Conservation (phyloP, 2,113 vertebrate genomes). For the Coptodon rendalli region DNA sequence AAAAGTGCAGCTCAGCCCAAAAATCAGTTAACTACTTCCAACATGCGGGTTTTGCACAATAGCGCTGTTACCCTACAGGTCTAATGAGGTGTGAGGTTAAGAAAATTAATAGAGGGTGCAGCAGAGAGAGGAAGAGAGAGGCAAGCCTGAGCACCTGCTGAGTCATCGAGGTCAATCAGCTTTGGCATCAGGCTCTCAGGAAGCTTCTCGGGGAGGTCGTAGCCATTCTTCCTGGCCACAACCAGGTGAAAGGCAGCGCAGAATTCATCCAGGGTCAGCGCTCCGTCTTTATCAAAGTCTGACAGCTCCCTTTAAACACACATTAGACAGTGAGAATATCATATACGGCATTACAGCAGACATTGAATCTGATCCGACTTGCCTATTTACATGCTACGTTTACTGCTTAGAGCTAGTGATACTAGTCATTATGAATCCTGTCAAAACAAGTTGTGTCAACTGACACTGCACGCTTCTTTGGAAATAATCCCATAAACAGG, state of each 20-base stretch:
- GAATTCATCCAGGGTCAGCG: constrained; percentile 95
- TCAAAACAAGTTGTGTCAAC: neutral
- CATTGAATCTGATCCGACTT: neutral
- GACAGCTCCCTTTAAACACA: constrained; percentile 86
- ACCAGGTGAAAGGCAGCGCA: constrained; percentile 98
- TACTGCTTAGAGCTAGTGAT: neutral
- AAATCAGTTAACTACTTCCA: neutral
- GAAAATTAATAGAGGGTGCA: neutral
- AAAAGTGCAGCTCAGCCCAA: neutral
- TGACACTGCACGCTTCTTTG: neutral
- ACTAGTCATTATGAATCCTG: neutral
- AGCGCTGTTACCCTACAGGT: neutral
- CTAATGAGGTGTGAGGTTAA: neutral
- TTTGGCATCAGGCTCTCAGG: constrained; percentile 99
- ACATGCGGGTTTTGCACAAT: neutral
- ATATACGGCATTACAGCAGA: neutral
- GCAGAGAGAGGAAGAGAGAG: neutral
- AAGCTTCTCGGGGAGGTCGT: constrained; percentile 96
- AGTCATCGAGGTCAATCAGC: constrained; percentile 96
- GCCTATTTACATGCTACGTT: neutral
- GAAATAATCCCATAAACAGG: neutral
- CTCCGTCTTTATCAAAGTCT: constrained; percentile 98
- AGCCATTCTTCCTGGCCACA: constrained; percentile 97
- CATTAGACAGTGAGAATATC: neutral
- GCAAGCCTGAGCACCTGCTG: constrained; percentile 76